These are phyloP conservation scores for Halcyon badia DNA, from an alignment of 2,797 vertebrate species.

Conservation along the genomic window DNA sequence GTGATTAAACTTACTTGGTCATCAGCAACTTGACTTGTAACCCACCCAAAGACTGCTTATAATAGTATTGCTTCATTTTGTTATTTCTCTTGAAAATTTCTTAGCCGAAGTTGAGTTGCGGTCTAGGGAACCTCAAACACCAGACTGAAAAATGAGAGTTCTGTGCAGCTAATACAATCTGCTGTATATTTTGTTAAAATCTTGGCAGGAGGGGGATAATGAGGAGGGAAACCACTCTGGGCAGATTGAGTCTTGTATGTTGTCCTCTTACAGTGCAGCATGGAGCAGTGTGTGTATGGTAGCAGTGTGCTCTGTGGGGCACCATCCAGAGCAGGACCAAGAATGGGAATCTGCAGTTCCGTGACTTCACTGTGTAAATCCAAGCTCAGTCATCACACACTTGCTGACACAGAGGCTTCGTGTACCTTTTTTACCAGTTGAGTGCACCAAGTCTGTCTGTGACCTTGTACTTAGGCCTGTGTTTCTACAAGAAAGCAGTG, in stretches of 20 bases:
- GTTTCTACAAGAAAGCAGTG: background rate
- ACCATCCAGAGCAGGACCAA: background rate
- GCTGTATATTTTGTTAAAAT: background rate
- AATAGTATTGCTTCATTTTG: constrained; percentile 5
- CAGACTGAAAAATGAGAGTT: background rate
- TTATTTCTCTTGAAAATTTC: constrained; percentile 15
- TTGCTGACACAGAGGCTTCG: background rate
- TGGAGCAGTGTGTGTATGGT: background rate
- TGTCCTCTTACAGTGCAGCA: accelerated
- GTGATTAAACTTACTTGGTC: constrained; percentile 30
- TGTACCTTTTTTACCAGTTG: background rate
- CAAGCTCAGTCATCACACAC: accelerated
- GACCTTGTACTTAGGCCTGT: background rate
- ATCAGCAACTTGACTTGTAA: background rate
- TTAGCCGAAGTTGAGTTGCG: background rate
- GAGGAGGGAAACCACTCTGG: background rate
- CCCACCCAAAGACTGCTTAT: background rate
- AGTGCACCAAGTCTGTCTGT: background rate
- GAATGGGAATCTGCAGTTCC: background rate
- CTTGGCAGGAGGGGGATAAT: background rate
- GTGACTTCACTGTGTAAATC: background rate
- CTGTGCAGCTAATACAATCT: background rate
- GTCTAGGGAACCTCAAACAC: background rate
- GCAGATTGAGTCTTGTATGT: too few species aligned
- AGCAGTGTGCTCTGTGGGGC: background rate